These are phyloP conservation scores for Acanthis flammea DNA, from an alignment of 2,797 vertebrate species.

Conservation along the genomic window DNA sequence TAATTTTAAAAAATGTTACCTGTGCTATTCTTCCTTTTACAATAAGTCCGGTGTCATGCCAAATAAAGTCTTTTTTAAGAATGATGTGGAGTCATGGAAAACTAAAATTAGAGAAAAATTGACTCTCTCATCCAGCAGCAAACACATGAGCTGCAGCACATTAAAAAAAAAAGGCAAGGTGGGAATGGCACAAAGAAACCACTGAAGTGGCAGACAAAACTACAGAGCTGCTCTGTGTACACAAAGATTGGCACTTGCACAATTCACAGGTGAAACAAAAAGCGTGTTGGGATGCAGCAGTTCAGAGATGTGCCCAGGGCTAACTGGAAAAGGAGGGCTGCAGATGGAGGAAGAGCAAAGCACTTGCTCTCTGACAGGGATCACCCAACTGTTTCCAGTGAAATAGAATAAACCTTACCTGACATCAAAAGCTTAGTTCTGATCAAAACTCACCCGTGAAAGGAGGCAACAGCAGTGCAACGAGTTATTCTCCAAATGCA, in stretches of 20 bases:
- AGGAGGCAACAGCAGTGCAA: not conserved
- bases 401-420: not conserved
- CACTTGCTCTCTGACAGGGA: not conserved
- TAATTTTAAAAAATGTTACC: not conserved
- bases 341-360: not conserved
- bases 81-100: not conserved
- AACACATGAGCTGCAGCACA: not conserved
- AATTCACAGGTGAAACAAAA: not conserved
- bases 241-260: not conserved
- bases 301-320: not conserved
- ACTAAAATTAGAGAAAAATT: not conserved
- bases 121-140: not conserved
- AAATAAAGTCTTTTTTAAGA: not conserved
- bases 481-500: slow-evolving; percentile 36
- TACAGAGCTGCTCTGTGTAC: not conserved
- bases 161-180: not conserved
- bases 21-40: not conserved
- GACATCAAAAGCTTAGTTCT: not conserved
- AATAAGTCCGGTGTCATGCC: not conserved
- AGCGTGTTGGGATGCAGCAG: not conserved
- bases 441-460: slow-evolving; percentile 1
- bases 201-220: not conserved
- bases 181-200: not conserved
- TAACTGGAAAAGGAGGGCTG: not conserved
- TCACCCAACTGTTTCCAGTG: not conserved